phyloP scores from a whole-genome alignment of 2,113 vertebrate genomes.

The Oryzias javanicus region DNA sequence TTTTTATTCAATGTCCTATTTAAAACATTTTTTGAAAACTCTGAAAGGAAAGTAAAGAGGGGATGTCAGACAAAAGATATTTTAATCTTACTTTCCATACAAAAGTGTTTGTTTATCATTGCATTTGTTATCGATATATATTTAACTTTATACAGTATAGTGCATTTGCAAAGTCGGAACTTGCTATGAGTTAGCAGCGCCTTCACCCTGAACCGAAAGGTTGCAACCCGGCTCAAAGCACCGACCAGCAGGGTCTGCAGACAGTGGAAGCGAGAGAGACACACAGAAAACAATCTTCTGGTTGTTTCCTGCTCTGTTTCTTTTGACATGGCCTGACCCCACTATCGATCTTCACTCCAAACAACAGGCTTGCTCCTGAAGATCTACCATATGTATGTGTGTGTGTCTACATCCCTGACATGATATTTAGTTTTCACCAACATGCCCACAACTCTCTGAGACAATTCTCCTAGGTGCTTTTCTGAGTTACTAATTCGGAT shows the following conservation, averaged over 20 bases:
- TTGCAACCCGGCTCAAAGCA: slow-evolving; percentile 51
- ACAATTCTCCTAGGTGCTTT: slow-evolving; percentile 52
- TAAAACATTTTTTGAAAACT: no score
- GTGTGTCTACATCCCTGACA: slow-evolving; percentile 46
- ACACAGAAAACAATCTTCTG: slow-evolving; percentile 69
- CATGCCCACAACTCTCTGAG: slow-evolving; percentile 41
- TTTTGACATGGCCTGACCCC: slow-evolving; percentile 69
- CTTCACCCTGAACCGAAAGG: slow-evolving; percentile 51
- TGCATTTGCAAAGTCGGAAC: slow-evolving; percentile 28
- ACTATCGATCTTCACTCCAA: slow-evolving; percentile 66
- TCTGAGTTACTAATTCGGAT: slow-evolving; percentile 32
- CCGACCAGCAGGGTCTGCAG: slow-evolving; percentile 59
- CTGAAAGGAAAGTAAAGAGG: no score
- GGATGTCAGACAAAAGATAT: no score
- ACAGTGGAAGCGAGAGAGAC: slow-evolving; percentile 50
- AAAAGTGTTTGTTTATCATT: no score
- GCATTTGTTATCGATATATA: neutral
- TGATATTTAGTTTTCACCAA: slow-evolving; percentile 51
- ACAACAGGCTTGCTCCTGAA: slow-evolving; percentile 67
- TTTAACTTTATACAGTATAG: neutral
- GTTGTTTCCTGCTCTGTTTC: slow-evolving; percentile 71
- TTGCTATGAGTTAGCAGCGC: slow-evolving; percentile 36
- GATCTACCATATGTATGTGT: slow-evolving; percentile 30
- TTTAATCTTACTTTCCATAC: no score
- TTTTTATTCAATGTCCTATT: no score